phyloP scores from a whole-genome alignment of 2,888 invertebrate species.

The Hirtodrosophila duncani region DNA sequence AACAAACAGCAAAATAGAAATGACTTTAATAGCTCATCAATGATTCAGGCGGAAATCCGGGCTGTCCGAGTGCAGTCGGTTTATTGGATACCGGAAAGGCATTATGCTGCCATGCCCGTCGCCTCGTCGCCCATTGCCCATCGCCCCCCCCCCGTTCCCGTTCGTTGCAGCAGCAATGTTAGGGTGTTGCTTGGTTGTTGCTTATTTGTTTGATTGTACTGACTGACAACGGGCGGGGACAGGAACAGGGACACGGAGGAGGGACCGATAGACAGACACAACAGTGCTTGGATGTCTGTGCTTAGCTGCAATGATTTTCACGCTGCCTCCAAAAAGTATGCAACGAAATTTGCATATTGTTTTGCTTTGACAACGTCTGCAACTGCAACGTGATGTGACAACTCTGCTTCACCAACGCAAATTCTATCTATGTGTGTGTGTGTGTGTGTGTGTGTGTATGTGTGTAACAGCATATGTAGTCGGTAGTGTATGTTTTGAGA shows the following conservation, averaged over 20 bases:
- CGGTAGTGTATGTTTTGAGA: no score
- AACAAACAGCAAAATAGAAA: conserved; percentile 70
- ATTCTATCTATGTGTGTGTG: background rate
- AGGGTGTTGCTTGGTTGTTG: conserved; percentile 19
- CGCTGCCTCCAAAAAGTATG: conserved; percentile 68
- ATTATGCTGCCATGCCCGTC: conserved; percentile 52
- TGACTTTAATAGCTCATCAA: conserved; percentile 79
- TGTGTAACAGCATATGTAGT: no score
- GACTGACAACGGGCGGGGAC: conserved; percentile 19
- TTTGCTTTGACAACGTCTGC: conserved; percentile 36
- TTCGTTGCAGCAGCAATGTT: conserved; percentile 3
- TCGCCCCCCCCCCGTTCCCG: conserved; percentile 2
- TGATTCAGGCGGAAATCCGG: conserved; percentile 78
- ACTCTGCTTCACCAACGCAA: background rate
- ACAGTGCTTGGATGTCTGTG: conserved; percentile 30
- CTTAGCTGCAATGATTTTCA: conserved; percentile 71
- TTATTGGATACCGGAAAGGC: conserved; percentile 75
- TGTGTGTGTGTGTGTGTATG: conserved; percentile 8
- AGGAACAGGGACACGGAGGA: background rate
- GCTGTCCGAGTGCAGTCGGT: conserved; percentile 77
- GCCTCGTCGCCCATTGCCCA: background rate
- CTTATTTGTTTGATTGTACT: conserved; percentile 57
- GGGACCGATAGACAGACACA: no score
- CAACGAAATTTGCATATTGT: conserved; percentile 70
- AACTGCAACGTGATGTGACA: conserved; percentile 30